phyloP scores from a whole-genome alignment of 2,797 vertebrate genomes.

The Holocentrus rufus region DNA sequence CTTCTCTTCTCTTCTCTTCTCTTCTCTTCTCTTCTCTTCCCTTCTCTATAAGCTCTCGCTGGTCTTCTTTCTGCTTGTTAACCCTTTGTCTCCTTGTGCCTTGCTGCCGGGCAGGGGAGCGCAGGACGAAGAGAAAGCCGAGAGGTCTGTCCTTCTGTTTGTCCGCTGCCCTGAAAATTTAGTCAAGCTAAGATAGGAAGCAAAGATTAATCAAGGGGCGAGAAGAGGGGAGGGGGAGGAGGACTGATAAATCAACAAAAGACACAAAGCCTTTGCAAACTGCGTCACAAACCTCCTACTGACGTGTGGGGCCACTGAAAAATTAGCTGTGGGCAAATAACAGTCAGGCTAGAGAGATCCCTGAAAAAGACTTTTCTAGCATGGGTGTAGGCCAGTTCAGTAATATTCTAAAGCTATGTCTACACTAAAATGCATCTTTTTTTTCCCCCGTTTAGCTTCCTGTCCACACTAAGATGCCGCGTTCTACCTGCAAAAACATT shows the following conservation, averaged over 20 bases:
- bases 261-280: neutral
- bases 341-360: no score
- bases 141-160: slow-evolving; percentile 93
- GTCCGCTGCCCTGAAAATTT: slow-evolving; percentile 57
- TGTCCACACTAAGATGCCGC: no score
- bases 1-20: slow-evolving; percentile 57
- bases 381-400: no score
- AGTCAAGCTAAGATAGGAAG: slow-evolving; percentile 33
- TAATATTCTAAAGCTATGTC: no score
- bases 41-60: slow-evolving; percentile 26
- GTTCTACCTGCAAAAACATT: no score
- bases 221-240: neutral
- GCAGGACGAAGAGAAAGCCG: slow-evolving; percentile 92
- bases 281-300: no score
- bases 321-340: no score
- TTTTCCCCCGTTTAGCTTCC: no score
- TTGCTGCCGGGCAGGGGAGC: slow-evolving; percentile 93
- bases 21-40: slow-evolving; percentile 25
- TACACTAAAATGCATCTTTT: no score
- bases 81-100: slow-evolving; percentile 91
- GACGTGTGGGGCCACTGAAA: neutral
- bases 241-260: no score
- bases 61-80: slow-evolving; percentile 83
- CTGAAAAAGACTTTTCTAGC: no score
- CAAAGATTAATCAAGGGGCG: neutral